Percentiles rank a stretch among this genome's conserved stretches.
These are phyloP conservation scores for Cecidostiba fungosa DNA, from an alignment of 2,888 invertebrate species.

Conservation along the genomic window DNA sequence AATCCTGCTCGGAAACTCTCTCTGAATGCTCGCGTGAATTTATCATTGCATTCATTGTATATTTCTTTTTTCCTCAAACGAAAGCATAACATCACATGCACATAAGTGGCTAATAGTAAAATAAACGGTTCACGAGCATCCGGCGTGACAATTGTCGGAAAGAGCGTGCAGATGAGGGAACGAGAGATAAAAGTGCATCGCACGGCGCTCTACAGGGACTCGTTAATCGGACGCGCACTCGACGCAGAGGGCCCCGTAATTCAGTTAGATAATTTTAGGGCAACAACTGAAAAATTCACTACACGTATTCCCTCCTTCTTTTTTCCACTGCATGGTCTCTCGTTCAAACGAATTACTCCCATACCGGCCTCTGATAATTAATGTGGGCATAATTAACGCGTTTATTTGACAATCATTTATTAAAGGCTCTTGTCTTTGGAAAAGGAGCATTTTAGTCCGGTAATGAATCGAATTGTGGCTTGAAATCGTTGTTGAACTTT, in stretches of 20 bases:
- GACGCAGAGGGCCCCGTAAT: neutral
- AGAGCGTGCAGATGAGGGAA: neutral
- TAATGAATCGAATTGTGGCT: too few relatives aligned
- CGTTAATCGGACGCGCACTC: conserved; percentile 23
- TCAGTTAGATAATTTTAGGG: conserved; percentile 40
- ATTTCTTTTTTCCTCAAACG: neutral
- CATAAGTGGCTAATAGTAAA: neutral
- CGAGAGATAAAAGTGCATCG: conserved; percentile 9
- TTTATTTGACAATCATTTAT: conserved; percentile 64
- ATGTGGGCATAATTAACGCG: conserved; percentile 72
- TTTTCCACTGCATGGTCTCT: neutral
- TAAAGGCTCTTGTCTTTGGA: too few relatives aligned
- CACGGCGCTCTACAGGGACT: neutral
- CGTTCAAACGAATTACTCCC: conserved; percentile 72
- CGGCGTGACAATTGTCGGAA: neutral
- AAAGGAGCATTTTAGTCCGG: too few relatives aligned
- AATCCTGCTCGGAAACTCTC: neutral
- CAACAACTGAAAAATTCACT: neutral
- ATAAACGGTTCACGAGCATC: neutral
- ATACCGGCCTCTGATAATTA: conserved; percentile 71
- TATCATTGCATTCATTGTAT: too few relatives aligned
- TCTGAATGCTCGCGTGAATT: too few relatives aligned
- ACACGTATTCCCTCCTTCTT: neutral
- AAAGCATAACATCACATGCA: neutral
- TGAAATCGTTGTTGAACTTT: too few relatives aligned